These are phyloP conservation scores for Tamias sibiricus DNA, from an alignment of 2,113 vertebrate genomes.

Conservation along the genomic window DNA sequence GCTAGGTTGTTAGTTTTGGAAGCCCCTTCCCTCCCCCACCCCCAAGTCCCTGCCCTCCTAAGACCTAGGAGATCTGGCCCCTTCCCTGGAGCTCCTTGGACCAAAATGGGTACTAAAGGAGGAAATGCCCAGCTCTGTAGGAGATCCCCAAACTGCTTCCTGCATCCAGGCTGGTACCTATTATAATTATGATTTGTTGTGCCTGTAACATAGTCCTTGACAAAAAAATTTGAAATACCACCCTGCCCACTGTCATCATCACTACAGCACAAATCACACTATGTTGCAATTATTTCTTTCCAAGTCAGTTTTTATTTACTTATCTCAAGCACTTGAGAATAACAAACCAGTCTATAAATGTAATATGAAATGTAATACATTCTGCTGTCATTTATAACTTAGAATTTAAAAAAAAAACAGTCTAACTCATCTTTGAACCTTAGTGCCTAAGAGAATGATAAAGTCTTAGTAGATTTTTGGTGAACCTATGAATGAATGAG, in stretches of 20 bases:
- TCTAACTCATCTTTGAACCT: not conserved
- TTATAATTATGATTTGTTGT: not conserved
- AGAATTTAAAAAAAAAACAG: too few relatives aligned
- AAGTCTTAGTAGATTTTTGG: not conserved
- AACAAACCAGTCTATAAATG: not conserved
- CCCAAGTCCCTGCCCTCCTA: not conserved
- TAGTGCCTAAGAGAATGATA: not conserved
- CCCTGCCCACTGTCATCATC: not conserved
- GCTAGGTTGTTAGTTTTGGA: not conserved
- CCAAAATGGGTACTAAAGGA: not conserved
- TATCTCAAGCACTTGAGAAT: not conserved
- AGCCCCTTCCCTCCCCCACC: too few relatives aligned
- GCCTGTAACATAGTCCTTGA: not conserved
- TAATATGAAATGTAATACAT: too few relatives aligned
- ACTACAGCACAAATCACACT: not conserved
- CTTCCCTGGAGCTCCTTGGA: not conserved
- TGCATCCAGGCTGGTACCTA: not conserved
- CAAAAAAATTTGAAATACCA: not conserved
- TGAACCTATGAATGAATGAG: not conserved
- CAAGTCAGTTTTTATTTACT: not conserved
- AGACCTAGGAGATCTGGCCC: not conserved
- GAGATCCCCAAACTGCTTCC: not conserved
- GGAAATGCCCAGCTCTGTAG: not conserved
- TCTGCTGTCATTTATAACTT: too few relatives aligned
- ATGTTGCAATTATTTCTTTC: not conserved